Evolutionary conservation across 2,797 vertebrate species (phyloP), one percentile per base, ranked within the genome.

Genomic region (Aselliscus stoliczkanus): DNA sequence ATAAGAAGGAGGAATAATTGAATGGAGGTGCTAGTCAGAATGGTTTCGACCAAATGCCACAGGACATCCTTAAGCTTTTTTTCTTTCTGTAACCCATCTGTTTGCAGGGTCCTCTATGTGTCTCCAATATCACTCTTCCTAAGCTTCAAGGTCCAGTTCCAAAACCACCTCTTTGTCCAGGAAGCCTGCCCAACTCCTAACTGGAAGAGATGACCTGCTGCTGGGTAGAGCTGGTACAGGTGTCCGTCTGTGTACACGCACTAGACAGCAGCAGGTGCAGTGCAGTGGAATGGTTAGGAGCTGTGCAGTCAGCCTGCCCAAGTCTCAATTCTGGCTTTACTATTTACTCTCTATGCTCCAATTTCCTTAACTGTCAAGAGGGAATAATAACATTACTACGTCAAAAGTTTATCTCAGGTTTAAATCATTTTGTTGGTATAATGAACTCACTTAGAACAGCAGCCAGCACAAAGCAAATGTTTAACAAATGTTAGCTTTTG

Each of bases 161-260:
- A 94, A 31, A 1, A 60, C 34, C 37, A 50, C 5, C 11, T 81
- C 52, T 81, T 85, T 82, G 50, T 95, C 88, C 76, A 84, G 52
- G 56, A 95, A 54, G 54, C 27, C 42, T 70, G 21, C 2, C 18
- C 29, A 70, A 0, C 4, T 11, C 3, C 27, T n/a, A 15, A 1
- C 14, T 27, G 12, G 31, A 94, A 58, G 56, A 31, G n/a, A 21
- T 10, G 21, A 42, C 14, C 31, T 50, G 7, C 64, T 62, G n/a
- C 67, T 27, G 44, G 37, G 73, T 18, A 73, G 31, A 37, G 10
- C 7, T 13, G n/a, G 75, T 2, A 25, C 47, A 34, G 31, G 31
- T 50, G 9, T 39, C 23, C 11, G 0, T 13, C 23, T 14, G 0
- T 10, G 44, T 27, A 20, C 0, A 0, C 7, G 9, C 21, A 4